These are phyloP conservation scores for Rhinogobius similis DNA, from an alignment of 2,113 vertebrate species.

Conservation along the genomic window DNA sequence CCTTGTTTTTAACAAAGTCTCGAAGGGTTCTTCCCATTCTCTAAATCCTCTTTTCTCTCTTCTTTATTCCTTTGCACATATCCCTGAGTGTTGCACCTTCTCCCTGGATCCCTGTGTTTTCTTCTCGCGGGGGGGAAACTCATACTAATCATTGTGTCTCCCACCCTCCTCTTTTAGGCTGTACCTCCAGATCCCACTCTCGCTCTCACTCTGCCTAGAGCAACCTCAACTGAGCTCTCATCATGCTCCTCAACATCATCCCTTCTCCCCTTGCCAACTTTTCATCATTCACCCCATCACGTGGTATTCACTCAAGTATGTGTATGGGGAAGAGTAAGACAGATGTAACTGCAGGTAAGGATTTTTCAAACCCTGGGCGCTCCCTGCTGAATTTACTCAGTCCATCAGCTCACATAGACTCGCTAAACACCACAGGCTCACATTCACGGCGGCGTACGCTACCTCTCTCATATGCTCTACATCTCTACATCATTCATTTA, in stretches of 20 bases:
- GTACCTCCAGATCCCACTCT: slow-evolving; percentile 35
- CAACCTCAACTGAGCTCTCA: slow-evolving; percentile 58
- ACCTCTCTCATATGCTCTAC: neutral
- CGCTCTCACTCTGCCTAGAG: slow-evolving; percentile 49
- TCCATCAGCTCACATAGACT: slow-evolving; percentile 25
- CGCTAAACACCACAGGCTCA: neutral
- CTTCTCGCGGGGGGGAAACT: slow-evolving; percentile 50
- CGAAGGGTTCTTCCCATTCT: slow-evolving; percentile 53
- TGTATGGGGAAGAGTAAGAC: slow-evolving; percentile 30
- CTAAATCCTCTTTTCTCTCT: slow-evolving; percentile 52
- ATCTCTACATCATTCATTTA: slow-evolving; percentile 1
- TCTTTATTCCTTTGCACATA: slow-evolving; percentile 43
- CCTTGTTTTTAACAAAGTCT: slow-evolving; percentile 49
- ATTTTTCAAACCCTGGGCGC: slow-evolving; percentile 56
- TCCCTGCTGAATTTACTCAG: slow-evolving; percentile 55
- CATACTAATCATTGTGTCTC: slow-evolving; percentile 61
- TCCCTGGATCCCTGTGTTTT: slow-evolving; percentile 46
- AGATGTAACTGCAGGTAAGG: slow-evolving; percentile 58
- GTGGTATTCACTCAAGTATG: slow-evolving; percentile 26
- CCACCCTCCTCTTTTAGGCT: slow-evolving; percentile 35
- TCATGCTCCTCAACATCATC: slow-evolving; percentile 56
- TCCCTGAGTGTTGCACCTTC: slow-evolving; percentile 28
- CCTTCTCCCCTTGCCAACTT: slow-evolving; percentile 33
- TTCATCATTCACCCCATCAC: slow-evolving; percentile 57
- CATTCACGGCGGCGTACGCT: neutral